Percentiles rank a stretch among this genome's conserved stretches.
Evolutionary conservation across 2,113 vertebrate species (phyloP).

Genomic region (Girardinichthys multiradiatus): DNA sequence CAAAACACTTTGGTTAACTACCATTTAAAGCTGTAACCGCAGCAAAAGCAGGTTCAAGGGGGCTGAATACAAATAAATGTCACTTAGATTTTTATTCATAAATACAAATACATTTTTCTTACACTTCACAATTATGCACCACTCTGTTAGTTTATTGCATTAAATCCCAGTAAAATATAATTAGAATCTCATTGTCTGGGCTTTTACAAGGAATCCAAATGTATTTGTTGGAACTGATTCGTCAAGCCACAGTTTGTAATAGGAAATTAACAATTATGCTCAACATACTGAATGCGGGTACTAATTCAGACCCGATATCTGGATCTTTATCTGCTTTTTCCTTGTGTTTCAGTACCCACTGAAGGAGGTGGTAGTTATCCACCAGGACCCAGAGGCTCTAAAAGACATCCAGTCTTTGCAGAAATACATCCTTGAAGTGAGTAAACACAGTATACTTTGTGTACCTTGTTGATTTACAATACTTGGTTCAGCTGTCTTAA

Average conservation of each 20-base stretch:
- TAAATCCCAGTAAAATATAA: no score
- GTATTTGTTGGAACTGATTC: neutral
- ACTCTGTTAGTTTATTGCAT: no score
- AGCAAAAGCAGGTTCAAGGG: no score
- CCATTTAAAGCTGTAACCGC: no score
- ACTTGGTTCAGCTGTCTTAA: conserved; percentile 12
- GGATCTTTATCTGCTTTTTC: neutral
- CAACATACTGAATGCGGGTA: neutral
- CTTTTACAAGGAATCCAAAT: neutral
- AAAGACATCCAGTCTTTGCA: conserved; percentile 89
- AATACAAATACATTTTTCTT: no score
- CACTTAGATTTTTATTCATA: no score
- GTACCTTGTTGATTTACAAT: neutral
- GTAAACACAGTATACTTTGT: conserved; percentile 25
- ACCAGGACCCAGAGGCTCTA: conserved; percentile 91
- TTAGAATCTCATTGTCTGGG: neutral
- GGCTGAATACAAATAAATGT: no score
- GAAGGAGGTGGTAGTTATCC: conserved; percentile 96
- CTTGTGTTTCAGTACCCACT: conserved; percentile 88
- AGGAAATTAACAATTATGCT: neutral
- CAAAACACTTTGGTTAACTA: no score
- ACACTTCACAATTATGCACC: no score
- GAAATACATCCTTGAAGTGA: conserved; percentile 96
- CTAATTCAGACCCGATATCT: neutral
- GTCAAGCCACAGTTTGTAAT: neutral